These are phyloP conservation scores for Dione juno DNA, from an alignment of 2,888 invertebrate species.

Conservation along the genomic window DNA sequence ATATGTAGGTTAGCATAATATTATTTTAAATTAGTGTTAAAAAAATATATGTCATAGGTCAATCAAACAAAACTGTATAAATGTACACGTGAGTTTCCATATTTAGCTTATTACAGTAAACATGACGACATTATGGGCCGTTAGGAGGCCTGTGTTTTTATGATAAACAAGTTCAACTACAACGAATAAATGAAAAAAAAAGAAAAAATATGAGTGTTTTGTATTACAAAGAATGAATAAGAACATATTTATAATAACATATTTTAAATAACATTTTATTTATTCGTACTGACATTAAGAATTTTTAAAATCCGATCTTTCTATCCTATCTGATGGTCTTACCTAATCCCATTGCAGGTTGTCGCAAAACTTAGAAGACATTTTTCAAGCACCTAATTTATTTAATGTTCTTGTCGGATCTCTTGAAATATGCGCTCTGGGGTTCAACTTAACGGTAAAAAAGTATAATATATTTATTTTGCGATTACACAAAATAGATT, in stretches of 20 bases:
- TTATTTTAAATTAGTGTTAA: too few relatives aligned
- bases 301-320: background rate
- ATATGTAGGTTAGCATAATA: too few relatives aligned
- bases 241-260: too few relatives aligned
- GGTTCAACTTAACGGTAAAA: slow-evolving; percentile 71
- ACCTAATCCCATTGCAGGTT: slow-evolving; percentile 59
- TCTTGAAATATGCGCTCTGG: slow-evolving; percentile 71
- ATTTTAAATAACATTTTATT: too few relatives aligned
- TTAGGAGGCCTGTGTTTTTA: too few relatives aligned
- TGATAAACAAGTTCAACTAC: background rate
- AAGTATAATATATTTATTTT: background rate
- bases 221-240: too few relatives aligned
- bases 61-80: background rate
- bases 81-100: background rate
- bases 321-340: background rate
- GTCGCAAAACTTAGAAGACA: slow-evolving; percentile 68
- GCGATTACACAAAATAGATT: background rate
- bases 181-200: background rate
- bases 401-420: slow-evolving; percentile 71
- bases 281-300: background rate
- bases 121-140: too few relatives aligned
- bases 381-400: slow-evolving; percentile 68
- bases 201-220: background rate
- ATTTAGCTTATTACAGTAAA: too few relatives aligned
- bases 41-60: background rate